phyloP scores from a whole-genome alignment of 2,797 vertebrate genomes.

The Neosilurus mollespiculum region DNA sequence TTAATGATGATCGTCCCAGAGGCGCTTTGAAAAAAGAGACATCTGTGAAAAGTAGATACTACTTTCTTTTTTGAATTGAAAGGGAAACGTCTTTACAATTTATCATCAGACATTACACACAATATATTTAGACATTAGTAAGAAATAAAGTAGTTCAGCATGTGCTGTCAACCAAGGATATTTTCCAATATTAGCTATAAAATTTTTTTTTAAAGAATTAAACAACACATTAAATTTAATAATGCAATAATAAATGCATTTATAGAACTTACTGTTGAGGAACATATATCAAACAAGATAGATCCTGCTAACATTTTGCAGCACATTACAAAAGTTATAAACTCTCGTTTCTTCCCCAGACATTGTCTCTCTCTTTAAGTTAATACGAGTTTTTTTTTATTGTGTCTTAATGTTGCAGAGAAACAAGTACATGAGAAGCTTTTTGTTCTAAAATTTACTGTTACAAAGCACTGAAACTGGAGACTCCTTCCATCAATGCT shows the following conservation, averaged over 20 bases:
- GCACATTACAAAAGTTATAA: background rate
- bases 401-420: background rate
- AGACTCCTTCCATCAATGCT: background rate
- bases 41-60: conserved; percentile 18
- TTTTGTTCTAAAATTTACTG: background rate
- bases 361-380: background rate
- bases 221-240: background rate
- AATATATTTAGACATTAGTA: background rate
- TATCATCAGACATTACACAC: background rate
- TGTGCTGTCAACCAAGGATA: background rate
- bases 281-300: background rate
- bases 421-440: background rate
- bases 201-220: background rate
- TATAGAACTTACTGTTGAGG: no score
- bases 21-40: conserved; percentile 18
- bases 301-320: background rate
- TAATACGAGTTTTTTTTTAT: background rate
- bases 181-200: background rate
- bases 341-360: background rate
- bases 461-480: background rate
- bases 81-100: background rate
- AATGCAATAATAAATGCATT: background rate
- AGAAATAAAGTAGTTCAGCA: background rate
- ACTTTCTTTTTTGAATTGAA: conserved; percentile 4
- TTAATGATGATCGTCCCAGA: conserved; percentile 58